Base-by-base conservation (phyloP, 2,113 vertebrate genomes). In the Tinamus guttatus region DNA sequence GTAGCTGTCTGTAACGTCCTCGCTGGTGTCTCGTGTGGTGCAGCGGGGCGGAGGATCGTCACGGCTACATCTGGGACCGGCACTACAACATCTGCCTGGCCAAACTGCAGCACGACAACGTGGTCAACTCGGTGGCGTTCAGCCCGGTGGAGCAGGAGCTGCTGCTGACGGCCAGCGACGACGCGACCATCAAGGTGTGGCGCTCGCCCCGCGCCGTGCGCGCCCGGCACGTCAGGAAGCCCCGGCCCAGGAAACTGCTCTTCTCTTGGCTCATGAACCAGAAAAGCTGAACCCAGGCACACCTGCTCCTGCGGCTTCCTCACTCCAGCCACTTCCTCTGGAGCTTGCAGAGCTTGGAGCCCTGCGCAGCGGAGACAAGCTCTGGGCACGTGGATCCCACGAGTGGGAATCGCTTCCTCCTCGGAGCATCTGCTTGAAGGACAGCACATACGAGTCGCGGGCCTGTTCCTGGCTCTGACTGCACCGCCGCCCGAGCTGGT, bases 21-120 rank as follows among this genome's bases (percentile, higher is more conserved):
- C 2, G 59, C 34, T 0, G 2, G 32, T 64, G 49, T 64, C 15
- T 70, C 40, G 41, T 52, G 18, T 10, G 0, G 13, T 0, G 2
- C 91, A 99, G 99, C 0, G 99, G 99, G 45, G 99, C 99, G 0
- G 99, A 99, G 96, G 99, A 99, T 97, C 99, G 98, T 43, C 99
- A 99, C 0, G 99, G 99, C 89, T 99, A 99, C 97, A 98, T 99
- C 98, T 99, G 99, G 99, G 99, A 99, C 96, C 98, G 99, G 3
- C 99, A 99, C 96, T 99, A 99, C 84, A 99, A 99, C 97, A 99
- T 99, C 98, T 99, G 99, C 82, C 95, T 99, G 96, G 99, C 99
- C 5, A 99, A 98, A 11, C 98, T 99, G 96, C 98, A 98, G 12
- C 99, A 99, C 0, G 97, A 99, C 9, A 99, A 99, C 0, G 99